Evolutionary conservation across 2,113 vertebrate genomes (phyloP).

Genomic region (Engraulis encrasicolus): DNA sequence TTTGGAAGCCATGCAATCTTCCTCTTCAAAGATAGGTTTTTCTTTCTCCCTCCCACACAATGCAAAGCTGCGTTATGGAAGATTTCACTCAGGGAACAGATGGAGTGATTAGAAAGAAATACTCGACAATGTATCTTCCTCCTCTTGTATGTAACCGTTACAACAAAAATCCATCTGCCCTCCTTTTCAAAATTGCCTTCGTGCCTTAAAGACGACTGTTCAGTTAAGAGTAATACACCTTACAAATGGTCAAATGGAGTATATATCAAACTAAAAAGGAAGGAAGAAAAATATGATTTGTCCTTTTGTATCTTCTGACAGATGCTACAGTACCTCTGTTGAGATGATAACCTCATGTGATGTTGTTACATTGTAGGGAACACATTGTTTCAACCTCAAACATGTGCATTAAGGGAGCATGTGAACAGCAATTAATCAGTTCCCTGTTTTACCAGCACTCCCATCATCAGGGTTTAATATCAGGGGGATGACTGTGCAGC

Average conservation of each 20-base stretch:
- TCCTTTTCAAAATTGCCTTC: conserved; percentile 24
- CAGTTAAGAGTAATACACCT: conserved; percentile 30
- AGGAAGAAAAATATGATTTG: conserved; percentile 8
- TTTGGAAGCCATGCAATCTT: conserved; percentile 35
- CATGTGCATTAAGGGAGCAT: neutral
- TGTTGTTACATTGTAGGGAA: neutral
- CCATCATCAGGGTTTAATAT: conserved; percentile 17
- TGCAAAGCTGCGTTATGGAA: conserved; percentile 39
- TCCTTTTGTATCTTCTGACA: neutral
- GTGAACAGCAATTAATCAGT: conserved; percentile 10
- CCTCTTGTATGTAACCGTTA: conserved; percentile 17
- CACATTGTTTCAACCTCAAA: neutral
- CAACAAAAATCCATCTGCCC: conserved; percentile 38
- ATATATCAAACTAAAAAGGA: conserved; percentile 12
- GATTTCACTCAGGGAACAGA: conserved; percentile 48
- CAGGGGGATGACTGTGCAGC: conserved; percentile 6
- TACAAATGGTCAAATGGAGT: conserved; percentile 13
- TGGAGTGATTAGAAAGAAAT: conserved; percentile 53
- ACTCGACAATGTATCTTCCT: conserved; percentile 35
- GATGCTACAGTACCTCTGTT: neutral
- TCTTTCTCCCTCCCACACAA: conserved; percentile 38
- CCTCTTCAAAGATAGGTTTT: conserved; percentile 32
- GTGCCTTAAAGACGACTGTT: conserved; percentile 18
- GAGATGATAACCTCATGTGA: conserved; percentile 2
- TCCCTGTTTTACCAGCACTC: neutral